A percentile compares a stretch with the other conserved stretches of the same genome.
phyloP scores from a whole-genome alignment of 2,797 vertebrate genomes.

The Diceros bicornis region DNA sequence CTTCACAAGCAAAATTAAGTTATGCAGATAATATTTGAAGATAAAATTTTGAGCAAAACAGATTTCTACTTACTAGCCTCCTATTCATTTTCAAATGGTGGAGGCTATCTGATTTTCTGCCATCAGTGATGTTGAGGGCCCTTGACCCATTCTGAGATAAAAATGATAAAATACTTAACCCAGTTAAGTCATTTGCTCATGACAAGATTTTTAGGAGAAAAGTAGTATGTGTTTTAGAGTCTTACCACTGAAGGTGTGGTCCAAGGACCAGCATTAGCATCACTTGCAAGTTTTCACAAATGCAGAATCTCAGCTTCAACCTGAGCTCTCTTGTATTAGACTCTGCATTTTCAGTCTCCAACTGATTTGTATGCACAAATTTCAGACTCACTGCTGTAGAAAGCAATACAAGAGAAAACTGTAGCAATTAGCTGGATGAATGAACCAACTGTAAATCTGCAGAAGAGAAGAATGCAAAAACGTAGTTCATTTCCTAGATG shows the following conservation, averaged over 20 bases:
- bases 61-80: background rate
- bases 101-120: background rate
- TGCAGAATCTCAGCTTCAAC: background rate
- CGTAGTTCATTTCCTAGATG: background rate
- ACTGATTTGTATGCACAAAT: background rate
- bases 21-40: background rate
- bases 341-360: background rate
- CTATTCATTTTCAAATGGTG: background rate
- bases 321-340: background rate
- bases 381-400: background rate
- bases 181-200: background rate
- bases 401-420: background rate
- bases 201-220: background rate
- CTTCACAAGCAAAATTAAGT: background rate
- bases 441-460: background rate
- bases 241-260: background rate
- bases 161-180: background rate
- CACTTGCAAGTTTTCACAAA: background rate
- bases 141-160: slow-evolving; percentile 5
- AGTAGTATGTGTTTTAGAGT: background rate
- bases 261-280: background rate
- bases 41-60: background rate
- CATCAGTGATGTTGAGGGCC: background rate
- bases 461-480: background rate
- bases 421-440: background rate